A percentile compares a stretch with the other conserved stretches of the same genome.
These are phyloP conservation scores for Chiloscyllium punctatum DNA, from an alignment of 2,797 vertebrate species.

Conservation along the genomic window DNA sequence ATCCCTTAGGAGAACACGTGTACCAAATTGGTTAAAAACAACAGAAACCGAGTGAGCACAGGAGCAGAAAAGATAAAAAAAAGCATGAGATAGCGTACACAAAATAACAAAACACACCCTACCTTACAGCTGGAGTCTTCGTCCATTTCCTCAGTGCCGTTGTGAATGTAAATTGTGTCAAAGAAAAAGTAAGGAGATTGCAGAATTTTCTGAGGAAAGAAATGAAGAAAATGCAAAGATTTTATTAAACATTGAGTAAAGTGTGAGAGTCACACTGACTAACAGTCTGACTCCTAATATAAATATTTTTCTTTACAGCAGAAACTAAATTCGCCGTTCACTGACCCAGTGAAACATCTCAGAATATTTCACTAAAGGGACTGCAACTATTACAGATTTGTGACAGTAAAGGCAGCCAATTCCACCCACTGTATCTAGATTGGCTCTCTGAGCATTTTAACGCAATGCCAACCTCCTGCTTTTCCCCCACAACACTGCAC, in stretches of 20 bases:
- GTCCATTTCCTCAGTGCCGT: constrained; percentile 76
- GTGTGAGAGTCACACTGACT: background rate
- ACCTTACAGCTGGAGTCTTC: constrained; percentile 85
- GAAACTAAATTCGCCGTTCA: background rate
- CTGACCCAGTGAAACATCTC: background rate
- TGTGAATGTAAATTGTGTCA: constrained; percentile 86
- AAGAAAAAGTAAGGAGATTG: constrained; percentile 94
- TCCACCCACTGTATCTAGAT: too few relatives aligned
- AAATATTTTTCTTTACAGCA: background rate
- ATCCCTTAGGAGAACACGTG: background rate
- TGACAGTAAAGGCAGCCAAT: too few relatives aligned
- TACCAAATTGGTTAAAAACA: background rate
- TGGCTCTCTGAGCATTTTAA: too few relatives aligned
- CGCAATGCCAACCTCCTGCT: too few relatives aligned
- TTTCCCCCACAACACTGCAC: too few relatives aligned
- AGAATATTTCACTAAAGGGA: background rate
- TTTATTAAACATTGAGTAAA: background rate
- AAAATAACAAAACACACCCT: constrained; percentile 35
- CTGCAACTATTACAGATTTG: background rate
- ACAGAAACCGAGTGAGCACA: background rate
- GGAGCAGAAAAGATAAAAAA: background rate
- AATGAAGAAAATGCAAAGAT: background rate
- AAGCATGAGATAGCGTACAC: background rate
- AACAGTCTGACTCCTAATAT: background rate
- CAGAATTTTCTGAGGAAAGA: constrained; percentile 76